Base-by-base conservation (phyloP, 2,113 vertebrate species). In the Dissostichus mawsoni region DNA sequence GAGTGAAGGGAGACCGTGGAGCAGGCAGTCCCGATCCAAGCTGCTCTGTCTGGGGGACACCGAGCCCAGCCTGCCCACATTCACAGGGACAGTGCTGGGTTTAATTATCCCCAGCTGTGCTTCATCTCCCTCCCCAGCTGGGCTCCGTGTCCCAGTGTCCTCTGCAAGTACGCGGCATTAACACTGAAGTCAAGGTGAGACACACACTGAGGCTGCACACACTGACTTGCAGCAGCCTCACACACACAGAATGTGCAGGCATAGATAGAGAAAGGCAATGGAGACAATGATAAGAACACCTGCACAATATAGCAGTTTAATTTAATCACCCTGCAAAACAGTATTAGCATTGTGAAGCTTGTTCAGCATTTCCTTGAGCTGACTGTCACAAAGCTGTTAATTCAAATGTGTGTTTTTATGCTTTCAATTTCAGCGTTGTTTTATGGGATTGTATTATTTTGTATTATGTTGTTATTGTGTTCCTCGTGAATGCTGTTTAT, bases 81-180 rank as follows among this genome's bases (percentile, higher is more conserved):
- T 88, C 79, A 80, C 45, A 55, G 71, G 90, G 92, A 92, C 86
- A 83, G 88, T 92, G 87, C 87, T 90, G 85, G 76, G 89, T 93
- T 94, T 94, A 94, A 93, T 94, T 92, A 93, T 93, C 91, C 88
- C 93, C 92, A 93, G 92, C 91, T 93, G 93, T 84, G 93, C 84
- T 57, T 89, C 92, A 90, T 93, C 91, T 90, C 85, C 87, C 89
- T 87, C 89, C 91, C 91, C 91, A 92, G 90, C 90, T 92, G 92
- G 89, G 85, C 68, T 87, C 76, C 47, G 70, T 69, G 89, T 92
- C 92, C 92, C 92, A 69, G 83, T 91, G 92, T 93, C 93, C 92
- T 93, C 90, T 93, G 82, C 85, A 57, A 83, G 86, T 77, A 76
- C 74, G 65, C 33, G 65, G 23, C 92, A 77, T 69, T 85, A 81